These are phyloP conservation scores for Echinarachnius parma DNA, from an alignment of 53 echinoderm and acorn worm species.

Conservation along the genomic window DNA sequence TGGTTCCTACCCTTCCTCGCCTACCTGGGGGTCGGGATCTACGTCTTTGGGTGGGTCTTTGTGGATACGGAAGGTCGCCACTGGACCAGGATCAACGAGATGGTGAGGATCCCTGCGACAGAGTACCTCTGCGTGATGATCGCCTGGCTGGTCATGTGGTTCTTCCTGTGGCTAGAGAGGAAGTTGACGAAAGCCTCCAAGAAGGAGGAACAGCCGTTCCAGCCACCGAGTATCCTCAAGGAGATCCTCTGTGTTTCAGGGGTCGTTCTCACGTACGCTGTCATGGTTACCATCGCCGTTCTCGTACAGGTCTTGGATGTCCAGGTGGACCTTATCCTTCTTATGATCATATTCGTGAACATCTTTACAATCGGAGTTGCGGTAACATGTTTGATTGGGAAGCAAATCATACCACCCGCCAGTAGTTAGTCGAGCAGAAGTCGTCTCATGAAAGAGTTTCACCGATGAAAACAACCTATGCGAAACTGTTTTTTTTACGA, in stretches of 20 bases:
- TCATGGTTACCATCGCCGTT: slow-evolving; percentile 50
- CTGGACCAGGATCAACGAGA: slow-evolving; percentile 70
- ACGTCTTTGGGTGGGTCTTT: slow-evolving; percentile 39
- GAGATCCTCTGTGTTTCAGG: slow-evolving; percentile 26
- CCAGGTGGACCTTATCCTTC: slow-evolving; percentile 45
- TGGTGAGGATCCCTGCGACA: slow-evolving; percentile 68
- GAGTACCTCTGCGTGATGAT: slow-evolving; percentile 61
- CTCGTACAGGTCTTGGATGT: slow-evolving; percentile 65
- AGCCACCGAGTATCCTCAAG: slow-evolving; percentile 18
- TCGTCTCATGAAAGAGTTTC: no score
- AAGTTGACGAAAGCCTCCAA: slow-evolving; percentile 15
- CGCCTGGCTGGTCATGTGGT: slow-evolving; percentile 65
- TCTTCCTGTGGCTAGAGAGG: slow-evolving; percentile 63
- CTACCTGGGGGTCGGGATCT: slow-evolving; percentile 33
- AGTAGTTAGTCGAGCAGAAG: no score
- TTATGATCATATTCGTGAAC: slow-evolving; percentile 65
- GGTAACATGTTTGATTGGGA: slow-evolving; percentile 54
- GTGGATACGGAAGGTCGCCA: slow-evolving; percentile 55
- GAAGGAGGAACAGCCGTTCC: slow-evolving; percentile 17
- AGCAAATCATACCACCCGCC: slow-evolving; percentile 62
- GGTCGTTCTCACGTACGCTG: slow-evolving; percentile 50
- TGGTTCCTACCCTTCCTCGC: slow-evolving; percentile 55
- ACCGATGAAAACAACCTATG: no score
- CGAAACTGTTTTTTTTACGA: no score
- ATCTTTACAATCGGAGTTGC: slow-evolving; percentile 57